Evolutionary conservation across 1,140 invertebrate genomes (phyloP).

Genomic region (Glossosoma conforme): DNA sequence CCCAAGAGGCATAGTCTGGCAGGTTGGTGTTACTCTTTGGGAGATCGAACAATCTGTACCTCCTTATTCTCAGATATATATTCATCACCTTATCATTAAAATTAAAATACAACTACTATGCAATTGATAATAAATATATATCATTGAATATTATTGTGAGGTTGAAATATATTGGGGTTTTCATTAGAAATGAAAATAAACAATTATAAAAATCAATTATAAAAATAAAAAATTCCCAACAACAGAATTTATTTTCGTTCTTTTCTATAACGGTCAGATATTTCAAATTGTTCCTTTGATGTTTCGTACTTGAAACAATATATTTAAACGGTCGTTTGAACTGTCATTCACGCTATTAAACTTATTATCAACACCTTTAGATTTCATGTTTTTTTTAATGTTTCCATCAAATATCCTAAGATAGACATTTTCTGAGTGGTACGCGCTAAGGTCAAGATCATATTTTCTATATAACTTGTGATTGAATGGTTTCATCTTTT

Average conservation of each 20-base stretch:
- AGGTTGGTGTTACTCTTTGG: too few species aligned
- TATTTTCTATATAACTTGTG: too few species aligned
- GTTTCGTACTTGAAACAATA: neutral
- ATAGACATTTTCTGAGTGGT: too few species aligned
- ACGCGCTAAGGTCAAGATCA: too few species aligned
- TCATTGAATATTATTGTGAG: too few species aligned
- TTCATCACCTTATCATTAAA: neutral
- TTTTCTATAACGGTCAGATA: neutral
- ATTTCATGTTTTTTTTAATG: too few species aligned
- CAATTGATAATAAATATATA: neutral
- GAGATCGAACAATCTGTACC: too few species aligned
- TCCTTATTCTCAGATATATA: too few species aligned
- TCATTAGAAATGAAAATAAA: neutral
- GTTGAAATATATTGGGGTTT: neutral
- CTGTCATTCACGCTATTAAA: neutral
- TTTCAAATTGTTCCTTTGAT: neutral
- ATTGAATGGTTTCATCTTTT: too few species aligned
- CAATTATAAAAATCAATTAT: neutral
- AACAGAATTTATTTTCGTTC: neutral
- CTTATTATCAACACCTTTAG: neutral
- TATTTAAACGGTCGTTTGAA: neutral
- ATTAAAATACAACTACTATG: neutral
- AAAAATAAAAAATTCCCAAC: neutral
- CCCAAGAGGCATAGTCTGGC: too few species aligned
- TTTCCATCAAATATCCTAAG: too few species aligned